Conservation (phyloP, 2,888 invertebrate genomes). For the Mantis religiosa region DNA sequence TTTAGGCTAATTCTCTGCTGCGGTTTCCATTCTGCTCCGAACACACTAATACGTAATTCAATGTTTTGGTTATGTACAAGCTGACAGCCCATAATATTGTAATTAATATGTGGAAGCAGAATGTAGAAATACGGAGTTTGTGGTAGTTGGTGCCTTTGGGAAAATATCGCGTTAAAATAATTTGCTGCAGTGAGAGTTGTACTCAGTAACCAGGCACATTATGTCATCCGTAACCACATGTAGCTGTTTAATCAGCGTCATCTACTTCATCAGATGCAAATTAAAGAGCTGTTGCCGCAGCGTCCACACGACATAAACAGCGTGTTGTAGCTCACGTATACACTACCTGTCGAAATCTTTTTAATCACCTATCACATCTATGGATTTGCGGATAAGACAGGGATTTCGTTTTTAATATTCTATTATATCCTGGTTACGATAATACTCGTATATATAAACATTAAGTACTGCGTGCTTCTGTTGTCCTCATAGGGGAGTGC, state of each 20-base stretch:
- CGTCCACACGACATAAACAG: not conserved
- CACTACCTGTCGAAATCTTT: no score
- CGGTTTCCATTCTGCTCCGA: not conserved
- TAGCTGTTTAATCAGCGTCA: not conserved
- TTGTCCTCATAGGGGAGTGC: no score
- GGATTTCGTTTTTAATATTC: no score
- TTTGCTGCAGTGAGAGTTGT: not conserved
- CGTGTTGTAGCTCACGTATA: not conserved
- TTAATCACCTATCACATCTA: no score
- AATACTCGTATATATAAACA: no score
- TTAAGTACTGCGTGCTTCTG: no score
- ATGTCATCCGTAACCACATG: not conserved
- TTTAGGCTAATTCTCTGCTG: not conserved
- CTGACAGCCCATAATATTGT: not conserved
- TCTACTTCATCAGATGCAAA: not conserved
- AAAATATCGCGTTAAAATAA: not conserved
- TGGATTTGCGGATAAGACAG: no score
- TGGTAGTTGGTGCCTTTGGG: not conserved
- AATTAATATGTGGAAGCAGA: not conserved
- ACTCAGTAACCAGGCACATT: not conserved
- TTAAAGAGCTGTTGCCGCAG: not conserved
- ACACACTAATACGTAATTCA: not conserved
- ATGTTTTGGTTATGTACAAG: not conserved
- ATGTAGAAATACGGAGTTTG: not conserved
- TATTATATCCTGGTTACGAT: no score